Conservation (phyloP, 2,888 invertebrate species). For the Ellobium chinense region DNA sequence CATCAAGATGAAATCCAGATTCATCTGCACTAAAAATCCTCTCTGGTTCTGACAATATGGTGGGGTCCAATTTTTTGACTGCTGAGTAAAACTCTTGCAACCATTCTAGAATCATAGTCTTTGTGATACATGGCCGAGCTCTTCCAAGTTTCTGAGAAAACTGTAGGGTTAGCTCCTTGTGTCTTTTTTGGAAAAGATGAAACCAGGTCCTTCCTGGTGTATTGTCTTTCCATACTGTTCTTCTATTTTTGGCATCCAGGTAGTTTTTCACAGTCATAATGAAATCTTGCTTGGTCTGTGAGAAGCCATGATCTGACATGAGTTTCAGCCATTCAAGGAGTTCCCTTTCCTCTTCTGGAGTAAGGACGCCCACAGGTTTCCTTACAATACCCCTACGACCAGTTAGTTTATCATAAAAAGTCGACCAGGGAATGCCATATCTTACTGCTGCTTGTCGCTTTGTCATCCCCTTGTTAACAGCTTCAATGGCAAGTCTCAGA, state of each 20-base stretch:
- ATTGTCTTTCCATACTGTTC: not conserved
- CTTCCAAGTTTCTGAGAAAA: not conserved
- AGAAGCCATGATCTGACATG: not conserved
- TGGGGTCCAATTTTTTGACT: not conserved
- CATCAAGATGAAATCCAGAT: not conserved
- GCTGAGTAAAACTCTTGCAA: not conserved
- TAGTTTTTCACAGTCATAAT: not conserved
- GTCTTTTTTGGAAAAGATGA: not conserved
- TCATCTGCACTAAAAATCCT: constrained; percentile 20
- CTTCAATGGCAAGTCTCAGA: not conserved
- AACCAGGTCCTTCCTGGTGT: not conserved
- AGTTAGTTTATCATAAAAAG: not conserved
- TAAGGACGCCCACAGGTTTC: not conserved
- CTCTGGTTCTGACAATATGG: not conserved
- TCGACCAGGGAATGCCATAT: not conserved
- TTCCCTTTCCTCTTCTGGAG: not conserved
- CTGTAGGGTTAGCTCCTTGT: not conserved
- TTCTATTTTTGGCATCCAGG: not conserved
- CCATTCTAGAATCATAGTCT: not conserved
- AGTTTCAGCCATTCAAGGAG: not conserved
- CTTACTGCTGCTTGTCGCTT: not conserved
- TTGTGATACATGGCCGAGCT: not conserved
- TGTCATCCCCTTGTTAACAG: not conserved
- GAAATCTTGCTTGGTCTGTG: not conserved
- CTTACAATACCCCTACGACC: not conserved